Base-by-base conservation (phyloP, 64 coral and sea anemone species). In the Anthopleura sola region DNA sequence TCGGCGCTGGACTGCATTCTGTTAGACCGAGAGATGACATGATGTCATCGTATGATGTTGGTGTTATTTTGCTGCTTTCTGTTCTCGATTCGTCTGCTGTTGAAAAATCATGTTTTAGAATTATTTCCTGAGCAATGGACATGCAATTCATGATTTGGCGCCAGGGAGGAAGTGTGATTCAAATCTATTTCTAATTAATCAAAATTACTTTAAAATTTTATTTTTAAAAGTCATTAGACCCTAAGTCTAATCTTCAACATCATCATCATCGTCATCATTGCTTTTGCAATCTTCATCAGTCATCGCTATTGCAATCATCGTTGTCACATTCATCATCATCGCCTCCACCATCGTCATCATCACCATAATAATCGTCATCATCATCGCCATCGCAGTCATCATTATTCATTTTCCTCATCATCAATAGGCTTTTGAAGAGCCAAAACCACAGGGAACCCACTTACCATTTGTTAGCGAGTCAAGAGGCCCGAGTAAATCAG, bases 401-500 rank as follows among this genome's bases (percentile, higher is more conserved):
- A 24, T n/a, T n/a, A n/a, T n/a, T n/a, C n/a, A n/a, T n/a, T n/a
- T n/a, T n/a, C n/a, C n/a, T 8, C 40, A 44, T 44, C 40, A 24
- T 8, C 64, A 31, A 9, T 12, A 0, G 64, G 5, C 64, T n/a
- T 69, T 69, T 33, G 11, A 24, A 69, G 10, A 66, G 24, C 60
- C 3, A 58, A 58, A 1, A n/a, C 26, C 66, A 71, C 66, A 34
- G 15, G 26, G 66, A 32, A 11, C 29, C 66, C 29, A 55, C n/a
- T 50, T 87, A 90, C 92, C 90, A 55, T 78, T 75, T 60, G 86
- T 71, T 6, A 64, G 39, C 39, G 93, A 88, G 49, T 92, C 93
- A 55, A 85, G 90, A 24, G 93, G 93, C 50, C 93, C 93, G 18
- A 95, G 68, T 8, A 95, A 55, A 85, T 95, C 93, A 86, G 93